Percentiles rank a stretch among this genome's conserved stretches.
Conservation (phyloP, 92 coral and sea anemone genomes). For the Epizoanthus scotinus region DNA sequence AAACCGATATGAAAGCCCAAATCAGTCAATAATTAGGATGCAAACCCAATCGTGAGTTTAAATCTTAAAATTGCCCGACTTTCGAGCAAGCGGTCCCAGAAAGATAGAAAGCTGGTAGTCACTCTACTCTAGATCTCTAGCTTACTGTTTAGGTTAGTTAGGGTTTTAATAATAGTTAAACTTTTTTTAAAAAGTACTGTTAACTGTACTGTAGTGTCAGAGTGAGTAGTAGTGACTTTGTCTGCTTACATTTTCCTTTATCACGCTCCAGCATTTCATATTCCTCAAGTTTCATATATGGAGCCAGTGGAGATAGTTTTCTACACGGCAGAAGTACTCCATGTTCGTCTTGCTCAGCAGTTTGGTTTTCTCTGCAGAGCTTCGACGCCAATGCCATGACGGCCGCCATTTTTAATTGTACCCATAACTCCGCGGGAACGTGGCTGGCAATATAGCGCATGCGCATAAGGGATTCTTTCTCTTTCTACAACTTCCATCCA, state of each 20-base stretch:
- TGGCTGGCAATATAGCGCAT: conserved; percentile 31
- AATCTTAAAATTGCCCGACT: too few species aligned
- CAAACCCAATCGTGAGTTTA: too few species aligned
- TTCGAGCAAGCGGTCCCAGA: too few species aligned
- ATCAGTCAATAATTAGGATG: too few species aligned
- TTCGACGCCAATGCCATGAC: conserved; percentile 46
- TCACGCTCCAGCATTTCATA: conserved; percentile 61
- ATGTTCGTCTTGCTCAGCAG: conserved; percentile 34
- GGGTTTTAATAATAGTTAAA: too few species aligned
- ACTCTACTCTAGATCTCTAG: too few species aligned
- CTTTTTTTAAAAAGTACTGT: too few species aligned
- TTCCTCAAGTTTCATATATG: conserved; percentile 58
- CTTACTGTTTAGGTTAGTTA: too few species aligned
- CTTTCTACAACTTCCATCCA: conserved; percentile 58
- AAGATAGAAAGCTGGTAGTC: too few species aligned
- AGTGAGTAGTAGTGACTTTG: not conserved
- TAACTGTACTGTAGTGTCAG: too few species aligned
- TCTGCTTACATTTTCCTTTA: conserved; percentile 57
- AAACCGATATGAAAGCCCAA: too few species aligned
- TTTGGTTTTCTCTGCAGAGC: conserved; percentile 48
- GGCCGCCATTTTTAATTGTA: conserved; percentile 61
- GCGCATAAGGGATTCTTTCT: conserved; percentile 43
- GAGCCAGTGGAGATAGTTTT: conserved; percentile 62
- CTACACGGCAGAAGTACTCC: conserved; percentile 59
- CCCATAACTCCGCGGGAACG: conserved; percentile 49